Base-by-base conservation (phyloP, 2,113 vertebrate species). In the Passer montanus region DNA sequence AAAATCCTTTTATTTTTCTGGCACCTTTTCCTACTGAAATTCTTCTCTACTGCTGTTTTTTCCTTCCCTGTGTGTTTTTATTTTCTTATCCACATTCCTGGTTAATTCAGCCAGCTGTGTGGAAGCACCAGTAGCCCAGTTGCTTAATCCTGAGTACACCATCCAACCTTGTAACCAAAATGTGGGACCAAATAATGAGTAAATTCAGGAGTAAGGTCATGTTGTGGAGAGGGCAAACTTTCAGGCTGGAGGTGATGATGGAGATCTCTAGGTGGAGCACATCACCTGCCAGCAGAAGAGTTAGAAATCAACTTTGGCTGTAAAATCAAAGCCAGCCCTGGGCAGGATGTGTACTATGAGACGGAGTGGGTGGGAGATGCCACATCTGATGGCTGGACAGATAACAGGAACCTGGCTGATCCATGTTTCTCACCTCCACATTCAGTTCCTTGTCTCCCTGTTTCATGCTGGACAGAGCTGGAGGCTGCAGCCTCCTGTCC, bases 111-210 rank as follows among this genome's bases (percentile, higher is more conserved):
- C 20, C 37, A 87, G 33, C 73, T 47, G 15, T 17, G 23, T 55
- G 75, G 50, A 68, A 86, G 63, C 27, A 49, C 16, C 53, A 66
- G 31, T 35, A 84, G 58, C 37, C 52, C 41, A 23, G 28, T 52
- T 55, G 46, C 22, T 66, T 66, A 53, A 41, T 41, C 1, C 0
- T 41, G 41, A 49, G 16, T 41, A 7, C 31, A 35, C 20, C 26
- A 73, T 62, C 55, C 59, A 70, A 46, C 30, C 12, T 44, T 39
- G 11, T 67, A 59, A 49, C 20, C 28, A 26, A 28, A 89, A 53
- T n/a, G 28, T 4, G 35, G 43, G 58, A 17, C 3, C 0, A 6
- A 9, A 37, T 0, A 2, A 52, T 10, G 39, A 30, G 44, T 47
- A 9, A 31, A 37, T 67, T 52, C 14, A 31, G 85, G 58, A 52